Evolutionary conservation across 2,113 vertebrate genomes (phyloP).

Genomic region (Poeciliopsis prolifica): DNA sequence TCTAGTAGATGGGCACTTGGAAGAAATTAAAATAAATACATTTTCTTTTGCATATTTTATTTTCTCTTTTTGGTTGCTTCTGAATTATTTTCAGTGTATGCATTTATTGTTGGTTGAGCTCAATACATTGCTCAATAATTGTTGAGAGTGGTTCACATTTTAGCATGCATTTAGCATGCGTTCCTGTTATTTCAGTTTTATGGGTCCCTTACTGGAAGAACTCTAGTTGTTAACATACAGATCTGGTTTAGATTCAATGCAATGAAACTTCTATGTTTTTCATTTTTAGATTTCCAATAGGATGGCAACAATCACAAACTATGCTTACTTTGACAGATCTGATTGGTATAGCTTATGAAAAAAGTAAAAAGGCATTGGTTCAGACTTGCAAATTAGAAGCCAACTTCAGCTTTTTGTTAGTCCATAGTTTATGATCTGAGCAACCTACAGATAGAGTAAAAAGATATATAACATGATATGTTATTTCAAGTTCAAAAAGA

Average conservation of each 20-base stretch:
- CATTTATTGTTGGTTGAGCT: no score
- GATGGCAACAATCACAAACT: not conserved
- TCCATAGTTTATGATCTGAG: not conserved
- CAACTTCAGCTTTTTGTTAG: not conserved
- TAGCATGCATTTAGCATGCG: no score
- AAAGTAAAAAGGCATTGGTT: no score
- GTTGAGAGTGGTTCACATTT: no score
- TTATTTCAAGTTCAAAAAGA: no score
- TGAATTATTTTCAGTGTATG: not conserved
- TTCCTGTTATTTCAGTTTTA: no score
- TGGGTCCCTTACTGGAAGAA: no score
- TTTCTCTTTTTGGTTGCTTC: not conserved
- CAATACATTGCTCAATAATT: no score
- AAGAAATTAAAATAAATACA: constrained; percentile 11
- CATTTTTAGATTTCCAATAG: not conserved
- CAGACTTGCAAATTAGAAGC: not conserved
- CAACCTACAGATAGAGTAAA: no score
- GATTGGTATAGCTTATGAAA: no score
- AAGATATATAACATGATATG: not conserved
- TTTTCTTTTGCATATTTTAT: not conserved
- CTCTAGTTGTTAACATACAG: no score
- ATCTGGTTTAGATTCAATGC: not conserved
- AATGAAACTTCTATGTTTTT: not conserved
- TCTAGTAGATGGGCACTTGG: not conserved
- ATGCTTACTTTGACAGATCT: not conserved